A percentile compares a stretch with the other conserved stretches of the same genome.
Evolutionary conservation across 2,888 invertebrate species (phyloP).

Genomic region (Diogma glabrata): DNA sequence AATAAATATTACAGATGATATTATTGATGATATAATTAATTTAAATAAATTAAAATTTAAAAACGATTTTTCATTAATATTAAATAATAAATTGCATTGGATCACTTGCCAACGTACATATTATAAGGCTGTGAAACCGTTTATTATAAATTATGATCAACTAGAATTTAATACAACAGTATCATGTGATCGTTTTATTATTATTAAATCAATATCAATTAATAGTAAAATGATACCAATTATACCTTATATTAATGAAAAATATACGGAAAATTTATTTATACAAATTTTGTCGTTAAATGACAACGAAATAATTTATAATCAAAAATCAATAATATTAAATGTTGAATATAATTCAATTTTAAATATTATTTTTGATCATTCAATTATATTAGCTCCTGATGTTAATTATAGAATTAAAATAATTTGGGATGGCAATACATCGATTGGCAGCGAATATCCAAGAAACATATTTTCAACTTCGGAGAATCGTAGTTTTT

Average conservation of each 20-base stretch:
- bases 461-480: constrained; percentile 32
- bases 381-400: constrained; percentile 29
- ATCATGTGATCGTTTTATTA: constrained; percentile 30
- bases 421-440: constrained; percentile 28
- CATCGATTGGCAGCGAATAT: constrained; percentile 32
- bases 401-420: constrained; percentile 30
- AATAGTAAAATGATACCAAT: constrained; percentile 32
- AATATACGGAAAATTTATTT: constrained; percentile 29
- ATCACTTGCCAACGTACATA: constrained; percentile 26
- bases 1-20: constrained; percentile 1
- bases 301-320: constrained; percentile 7
- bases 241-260: constrained; percentile 13
- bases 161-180: constrained; percentile 27
- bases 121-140: constrained; percentile 34
- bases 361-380: constrained; percentile 24
- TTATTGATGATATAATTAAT: constrained; percentile 6
- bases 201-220: constrained; percentile 28
- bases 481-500: constrained; percentile 10
- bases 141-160: constrained; percentile 26
- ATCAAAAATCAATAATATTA: constrained; percentile 12
- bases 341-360: constrained; percentile 14
- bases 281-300: constrained; percentile 26
- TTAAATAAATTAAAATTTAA: constrained; percentile 5
- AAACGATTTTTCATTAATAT: constrained; percentile 1
- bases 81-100: constrained; percentile 6